Evolutionary conservation across 2,797 vertebrate genomes (phyloP), one percentile per base, ranked within the genome.

Genomic region (Xenopus petersii): DNA sequence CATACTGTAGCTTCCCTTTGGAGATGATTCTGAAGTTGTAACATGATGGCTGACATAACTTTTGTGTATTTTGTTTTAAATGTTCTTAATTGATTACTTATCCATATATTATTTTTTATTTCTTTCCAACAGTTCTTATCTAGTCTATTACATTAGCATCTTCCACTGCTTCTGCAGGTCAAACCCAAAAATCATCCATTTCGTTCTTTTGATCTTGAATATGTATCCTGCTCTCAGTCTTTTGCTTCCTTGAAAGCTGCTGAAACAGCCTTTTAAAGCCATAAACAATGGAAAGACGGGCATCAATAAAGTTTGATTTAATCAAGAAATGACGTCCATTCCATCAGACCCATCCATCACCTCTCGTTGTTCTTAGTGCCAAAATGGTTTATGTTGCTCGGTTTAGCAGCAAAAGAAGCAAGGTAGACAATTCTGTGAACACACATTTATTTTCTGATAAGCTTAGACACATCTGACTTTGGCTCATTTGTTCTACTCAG

Each of bases 261-360:
- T 70, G 71, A 79, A 79, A 70, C 68, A 74, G 77, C 77, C 67
- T 70, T 79, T 73, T 66, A 26, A 21, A 74, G 71, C 65, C 51
- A 79, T 79, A 79, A 79, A 79, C 71, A 74, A 79, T 46, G 61
- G 63, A 46, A 70, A 64, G 71, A 79, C 62, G 62, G 77, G 67
- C 77, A 79, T 79, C 77, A 79, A 79, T 79, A 79, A 79, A 74
- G 71, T 79, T 79, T 79, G 77, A 79, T 79, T 79, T 79, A 79
- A 79, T 79, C 77, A 79, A 79, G 77, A 79, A 79, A 79, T 79
- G 71, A 74, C 71, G 73, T 79, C 71, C 77, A 79, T 73, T 74
- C 74, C 77, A 79, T 79, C 71, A 79, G 71, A 74, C 67, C 62
- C 71, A 79, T 79, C 77, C 67, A 79, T 79, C 77, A 79, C 66